Evolutionary conservation across 2,797 vertebrate genomes (phyloP), one percentile per base, ranked within the genome.

Genomic region (Clarias pachynema): DNA sequence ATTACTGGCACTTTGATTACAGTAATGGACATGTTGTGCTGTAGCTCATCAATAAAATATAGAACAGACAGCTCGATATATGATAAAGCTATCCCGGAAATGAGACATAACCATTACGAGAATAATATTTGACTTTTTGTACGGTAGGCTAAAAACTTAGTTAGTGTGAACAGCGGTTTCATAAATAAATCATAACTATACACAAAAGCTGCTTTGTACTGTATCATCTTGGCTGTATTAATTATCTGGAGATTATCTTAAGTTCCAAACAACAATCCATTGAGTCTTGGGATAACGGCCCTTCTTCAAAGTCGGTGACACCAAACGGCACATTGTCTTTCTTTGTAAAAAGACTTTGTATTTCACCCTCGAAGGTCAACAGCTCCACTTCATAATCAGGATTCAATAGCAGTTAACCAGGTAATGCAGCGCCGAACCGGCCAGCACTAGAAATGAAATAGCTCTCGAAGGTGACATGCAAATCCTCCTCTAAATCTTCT

Each of bases 331-430:
- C 49, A 77, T 57, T 81, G 14, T 63, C 16, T 5, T 63, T 10
- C 24, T 79, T 86, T 49, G 56, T 24, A 40, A 26, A 83, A 24
- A 53, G 40, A 79, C 66, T n/a, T 44, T 44, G 40, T 44, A 70
- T 83, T 85, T 83, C 49, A 29, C 69, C 86, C 34, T n/a, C 18
- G 63, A 82, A 85, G 81, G 78, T 86, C 72, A 87, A 88, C 65
- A 85, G 68, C 72, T 81, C 37, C 40, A 77, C 34, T 74, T 26
- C 40, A 37, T n/a, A 72, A 86, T 73, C 69, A 65, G 3, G 14
- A 65, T 63, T 80, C 82, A 70, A 86, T 53, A 84, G 60, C 31
- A 22, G 69, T 77, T 86, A 86, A 72, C 66, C 63, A 85, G 75
- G 77, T 57, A 75, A 29, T 66, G 60, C 59, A 70, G n/a, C 14